phyloP scores from a whole-genome alignment of 2,113 vertebrate genomes.

The Erythrocebus patas region DNA sequence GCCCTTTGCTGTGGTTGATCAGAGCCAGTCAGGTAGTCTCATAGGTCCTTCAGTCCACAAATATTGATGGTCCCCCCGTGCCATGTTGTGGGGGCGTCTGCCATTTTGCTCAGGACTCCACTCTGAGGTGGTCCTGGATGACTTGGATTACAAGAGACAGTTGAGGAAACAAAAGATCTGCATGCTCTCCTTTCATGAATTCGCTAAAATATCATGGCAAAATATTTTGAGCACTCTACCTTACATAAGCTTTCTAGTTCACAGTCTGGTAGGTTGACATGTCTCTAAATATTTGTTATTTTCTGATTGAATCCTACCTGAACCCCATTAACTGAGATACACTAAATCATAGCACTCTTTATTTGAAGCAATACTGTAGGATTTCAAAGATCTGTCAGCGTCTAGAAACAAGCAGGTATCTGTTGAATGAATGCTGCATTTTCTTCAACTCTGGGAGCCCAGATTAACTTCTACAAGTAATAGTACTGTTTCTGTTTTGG shows the following conservation, averaged over 20 bases:
- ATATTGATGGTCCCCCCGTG: background rate
- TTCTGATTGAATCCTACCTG: constrained; percentile 1
- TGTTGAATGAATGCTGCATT: background rate
- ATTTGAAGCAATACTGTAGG: background rate
- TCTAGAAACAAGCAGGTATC: background rate
- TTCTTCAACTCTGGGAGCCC: background rate
- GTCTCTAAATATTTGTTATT: constrained; percentile 8
- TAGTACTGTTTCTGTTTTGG: background rate
- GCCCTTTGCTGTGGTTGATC: background rate
- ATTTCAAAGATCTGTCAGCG: background rate
- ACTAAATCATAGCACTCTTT: background rate
- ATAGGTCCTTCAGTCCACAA: background rate
- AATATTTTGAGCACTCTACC: background rate
- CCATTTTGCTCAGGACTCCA: background rate
- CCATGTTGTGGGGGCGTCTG: background rate
- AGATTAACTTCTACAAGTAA: background rate
- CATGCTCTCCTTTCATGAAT: background rate
- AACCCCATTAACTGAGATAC: background rate
- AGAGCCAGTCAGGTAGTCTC: background rate
- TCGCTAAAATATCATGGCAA: background rate
- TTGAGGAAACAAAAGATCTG: background rate
- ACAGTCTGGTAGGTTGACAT: background rate
- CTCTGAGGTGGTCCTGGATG: background rate
- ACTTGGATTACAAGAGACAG: background rate
- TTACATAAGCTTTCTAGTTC: background rate